phyloP scores from a whole-genome alignment of 1,140 invertebrate genomes.

The Brachionus rubens region DNA sequence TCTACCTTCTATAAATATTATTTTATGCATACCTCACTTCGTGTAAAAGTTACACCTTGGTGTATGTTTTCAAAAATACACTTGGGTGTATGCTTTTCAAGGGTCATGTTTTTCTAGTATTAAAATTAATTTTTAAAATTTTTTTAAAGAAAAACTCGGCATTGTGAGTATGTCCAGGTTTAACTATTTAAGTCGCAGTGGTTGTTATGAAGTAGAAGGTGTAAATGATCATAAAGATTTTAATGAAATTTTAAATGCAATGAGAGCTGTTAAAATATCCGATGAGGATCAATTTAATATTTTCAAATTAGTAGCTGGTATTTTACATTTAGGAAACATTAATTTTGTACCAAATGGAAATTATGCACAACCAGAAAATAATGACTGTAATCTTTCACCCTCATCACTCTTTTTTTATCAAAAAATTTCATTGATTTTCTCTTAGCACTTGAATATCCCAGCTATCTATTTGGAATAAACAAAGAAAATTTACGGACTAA shows the following conservation, averaged over 20 bases:
- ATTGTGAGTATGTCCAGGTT: conserved; percentile 53
- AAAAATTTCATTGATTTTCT: background rate
- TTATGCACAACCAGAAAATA: conserved; percentile 23
- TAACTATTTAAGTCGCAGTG: conserved; percentile 59
- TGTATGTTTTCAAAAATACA: too few relatives aligned
- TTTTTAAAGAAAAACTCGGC: conserved; percentile 62
- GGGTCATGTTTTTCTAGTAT: background rate
- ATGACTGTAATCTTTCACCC: background rate
- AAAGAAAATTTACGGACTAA: conserved; percentile 66
- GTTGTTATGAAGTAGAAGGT: conserved; percentile 68
- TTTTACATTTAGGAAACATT: conserved; percentile 72
- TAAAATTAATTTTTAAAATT: conserved; percentile 38
- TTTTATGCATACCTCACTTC: too few relatives aligned
- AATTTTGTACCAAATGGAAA: conserved; percentile 53
- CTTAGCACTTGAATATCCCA: conserved; percentile 68
- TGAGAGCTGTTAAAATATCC: conserved; percentile 69
- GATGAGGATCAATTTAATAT: conserved; percentile 65
- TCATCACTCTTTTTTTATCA: background rate
- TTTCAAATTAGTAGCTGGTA: conserved; percentile 66
- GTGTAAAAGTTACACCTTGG: too few relatives aligned
- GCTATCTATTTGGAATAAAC: conserved; percentile 68
- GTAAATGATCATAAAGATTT: conserved; percentile 70
- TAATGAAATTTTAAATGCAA: conserved; percentile 69
- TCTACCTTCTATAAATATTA: too few relatives aligned
- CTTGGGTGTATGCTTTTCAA: too few relatives aligned